These are phyloP conservation scores for Tyria jacobaeae DNA, from an alignment of 2,888 invertebrate species.

Conservation along the genomic window DNA sequence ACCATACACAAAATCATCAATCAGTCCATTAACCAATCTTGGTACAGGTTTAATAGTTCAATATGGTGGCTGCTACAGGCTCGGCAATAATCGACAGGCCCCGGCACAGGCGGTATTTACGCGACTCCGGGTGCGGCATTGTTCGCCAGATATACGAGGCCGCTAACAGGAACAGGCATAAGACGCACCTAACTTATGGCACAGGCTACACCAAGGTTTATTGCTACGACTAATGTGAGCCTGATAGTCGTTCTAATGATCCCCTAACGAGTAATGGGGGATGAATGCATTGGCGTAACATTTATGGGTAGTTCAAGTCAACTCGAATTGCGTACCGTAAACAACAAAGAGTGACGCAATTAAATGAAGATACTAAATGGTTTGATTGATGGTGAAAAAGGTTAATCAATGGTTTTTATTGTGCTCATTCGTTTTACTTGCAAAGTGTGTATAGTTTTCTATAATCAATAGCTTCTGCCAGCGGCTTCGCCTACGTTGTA, in stretches of 20 bases:
- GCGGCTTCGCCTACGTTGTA: too few relatives aligned
- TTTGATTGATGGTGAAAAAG: background rate
- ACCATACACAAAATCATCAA: conserved; percentile 46
- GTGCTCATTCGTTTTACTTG: too few relatives aligned
- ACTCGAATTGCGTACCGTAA: background rate
- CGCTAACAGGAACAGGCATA: conserved; percentile 35
- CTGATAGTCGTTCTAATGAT: conserved; percentile 48
- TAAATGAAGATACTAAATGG: background rate
- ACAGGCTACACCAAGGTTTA: conserved; percentile 46
- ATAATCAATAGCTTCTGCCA: too few relatives aligned
- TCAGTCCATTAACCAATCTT: conserved; percentile 46
- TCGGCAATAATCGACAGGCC: conserved; percentile 6
- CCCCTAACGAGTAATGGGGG: conserved; percentile 20
- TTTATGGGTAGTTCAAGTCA: background rate
- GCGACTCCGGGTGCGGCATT: conserved; percentile 41
- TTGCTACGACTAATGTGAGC: conserved; percentile 44
- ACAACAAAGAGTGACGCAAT: background rate
- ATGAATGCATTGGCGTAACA: conserved; percentile 13
- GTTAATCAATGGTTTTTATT: too few relatives aligned
- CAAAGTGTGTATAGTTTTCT: too few relatives aligned
- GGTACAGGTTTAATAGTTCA: conserved; percentile 43
- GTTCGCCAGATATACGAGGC: conserved; percentile 51
- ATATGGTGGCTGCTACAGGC: conserved; percentile 16
- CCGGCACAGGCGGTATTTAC: conserved; percentile 32
- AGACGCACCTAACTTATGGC: conserved; percentile 49